Evolutionary conservation across 2,113 vertebrate genomes (phyloP), one percentile per base, ranked within the genome.

Genomic region (Phoxinus phoxinus): DNA sequence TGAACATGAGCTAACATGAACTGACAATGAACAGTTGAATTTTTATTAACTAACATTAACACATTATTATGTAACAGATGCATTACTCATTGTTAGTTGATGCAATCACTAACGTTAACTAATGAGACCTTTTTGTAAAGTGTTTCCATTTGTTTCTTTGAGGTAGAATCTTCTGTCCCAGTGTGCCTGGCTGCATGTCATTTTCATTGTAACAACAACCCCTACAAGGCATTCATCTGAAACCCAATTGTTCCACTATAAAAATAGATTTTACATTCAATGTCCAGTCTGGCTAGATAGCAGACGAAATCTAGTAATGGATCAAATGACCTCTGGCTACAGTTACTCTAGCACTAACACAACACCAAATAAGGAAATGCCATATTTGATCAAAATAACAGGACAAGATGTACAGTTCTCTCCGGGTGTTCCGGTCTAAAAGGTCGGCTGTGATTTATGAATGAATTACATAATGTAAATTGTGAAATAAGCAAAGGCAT

Each of bases 301-400:
- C 74, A 86, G 87, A 73, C n/a, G 6, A 48, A 86, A 84, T 85
- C 87, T 86, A 83, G 84, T 88, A 88, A 88, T 88, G 87, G 87
- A 88, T 81, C 85, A 85, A 88, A 88, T 86, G 71, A 77, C 87
- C 85, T 84, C 87, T 84, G 82, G 87, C 87, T 77, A 85, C 82
- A 86, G 87, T 67, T 81, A 21, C 71, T 76, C 77, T 74, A 84
- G 41, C 46, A 59, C 84, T 85, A 86, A 88, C 84, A 86, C 87
- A 86, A 71, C 84, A 71, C 81, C 59, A 79, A 81, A 58, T 69
- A 83, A 88, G 76, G 82, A 86, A 84, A 46, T 84, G 77, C 75
- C 85, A 86, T 44, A 53, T 79, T 86, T 77, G 71, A 84, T 84
- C 83, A 84, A 81, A 84, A 72, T 77, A 84, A 81, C 63, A 58